A percentile compares a stretch with the other conserved stretches of the same genome.
Evolutionary conservation across 2,797 vertebrate species (phyloP).

Genomic region (Passerculus sandwichensis): DNA sequence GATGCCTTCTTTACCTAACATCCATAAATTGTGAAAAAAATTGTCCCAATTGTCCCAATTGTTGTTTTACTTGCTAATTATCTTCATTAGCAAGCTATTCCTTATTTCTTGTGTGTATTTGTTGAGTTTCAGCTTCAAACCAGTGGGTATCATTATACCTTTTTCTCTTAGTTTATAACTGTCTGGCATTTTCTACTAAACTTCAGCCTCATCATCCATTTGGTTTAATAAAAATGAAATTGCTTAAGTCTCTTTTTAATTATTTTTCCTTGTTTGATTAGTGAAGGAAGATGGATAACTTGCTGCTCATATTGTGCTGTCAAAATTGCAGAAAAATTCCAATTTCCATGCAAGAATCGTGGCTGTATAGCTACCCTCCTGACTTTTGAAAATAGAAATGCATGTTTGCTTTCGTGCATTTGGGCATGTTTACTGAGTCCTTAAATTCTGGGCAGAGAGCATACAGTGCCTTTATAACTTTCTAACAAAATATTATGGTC

Average conservation of each 20-base stretch:
- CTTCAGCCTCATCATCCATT: background rate
- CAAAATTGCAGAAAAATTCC: background rate
- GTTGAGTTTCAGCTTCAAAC: constrained; percentile 6
- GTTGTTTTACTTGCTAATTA: background rate
- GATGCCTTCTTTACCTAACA: background rate
- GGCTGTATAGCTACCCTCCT: background rate
- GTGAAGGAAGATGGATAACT: background rate
- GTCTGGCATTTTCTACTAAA: background rate
- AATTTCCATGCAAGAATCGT: background rate
- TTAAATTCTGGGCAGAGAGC: background rate
- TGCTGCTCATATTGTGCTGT: background rate
- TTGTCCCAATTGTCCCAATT: background rate
- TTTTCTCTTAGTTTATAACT: constrained; percentile 18
- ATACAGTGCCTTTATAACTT: background rate
- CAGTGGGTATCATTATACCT: background rate
- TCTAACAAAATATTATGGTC: background rate
- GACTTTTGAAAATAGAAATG: background rate
- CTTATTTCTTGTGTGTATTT: background rate
- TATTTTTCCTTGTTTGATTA: constrained; percentile 16
- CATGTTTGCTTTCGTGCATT: background rate
- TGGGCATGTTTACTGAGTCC: background rate
- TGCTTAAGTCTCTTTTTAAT: background rate
- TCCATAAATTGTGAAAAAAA: background rate
- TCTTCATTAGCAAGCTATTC: background rate
- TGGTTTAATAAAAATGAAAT: constrained; percentile 25